A percentile compares a stretch with the other conserved stretches of the same genome.
Conservation (phyloP, 2,797 vertebrate species). For the Parauchenoglanis punctatus region DNA sequence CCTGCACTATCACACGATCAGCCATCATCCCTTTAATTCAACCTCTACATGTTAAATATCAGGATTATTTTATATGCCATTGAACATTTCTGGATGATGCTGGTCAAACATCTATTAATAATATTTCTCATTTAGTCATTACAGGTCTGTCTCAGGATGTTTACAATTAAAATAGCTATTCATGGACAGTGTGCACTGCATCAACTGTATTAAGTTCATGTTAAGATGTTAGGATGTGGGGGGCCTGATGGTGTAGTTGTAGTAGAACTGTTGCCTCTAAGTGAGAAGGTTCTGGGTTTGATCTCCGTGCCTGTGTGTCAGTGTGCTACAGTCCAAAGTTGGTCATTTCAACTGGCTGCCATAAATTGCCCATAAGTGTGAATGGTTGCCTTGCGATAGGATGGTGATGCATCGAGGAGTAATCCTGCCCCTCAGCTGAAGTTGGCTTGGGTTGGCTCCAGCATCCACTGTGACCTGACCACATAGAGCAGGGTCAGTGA, state of each 20-base stretch:
- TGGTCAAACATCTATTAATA: not conserved
- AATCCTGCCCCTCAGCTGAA: too few species aligned
- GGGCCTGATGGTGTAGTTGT: too few species aligned
- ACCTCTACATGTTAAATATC: conserved; percentile 10
- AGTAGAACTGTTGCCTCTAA: too few species aligned
- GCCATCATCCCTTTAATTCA: conserved; percentile 19
- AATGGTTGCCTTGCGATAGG: too few species aligned
- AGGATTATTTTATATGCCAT: not conserved
- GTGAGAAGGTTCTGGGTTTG: too few species aligned
- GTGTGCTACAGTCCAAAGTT: too few species aligned
- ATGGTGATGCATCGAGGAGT: too few species aligned
- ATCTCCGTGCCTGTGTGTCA: too few species aligned
- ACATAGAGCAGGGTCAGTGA: not conserved
- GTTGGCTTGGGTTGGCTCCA: too few species aligned
- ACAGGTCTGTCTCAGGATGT: not conserved
- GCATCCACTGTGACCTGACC: not conserved
- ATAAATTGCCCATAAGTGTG: too few species aligned
- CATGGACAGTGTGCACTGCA: not conserved
- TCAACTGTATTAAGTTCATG: not conserved
- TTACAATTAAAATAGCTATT: not conserved
- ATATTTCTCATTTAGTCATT: conserved; percentile 13
- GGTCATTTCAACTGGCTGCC: too few species aligned
- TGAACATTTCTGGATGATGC: conserved; percentile 10
- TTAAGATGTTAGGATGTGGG: not conserved
- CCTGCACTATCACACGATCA: conserved; percentile 1